Evolutionary conservation across 2,888 invertebrate genomes (phyloP).

Genomic region (Drosophila monieri): DNA sequence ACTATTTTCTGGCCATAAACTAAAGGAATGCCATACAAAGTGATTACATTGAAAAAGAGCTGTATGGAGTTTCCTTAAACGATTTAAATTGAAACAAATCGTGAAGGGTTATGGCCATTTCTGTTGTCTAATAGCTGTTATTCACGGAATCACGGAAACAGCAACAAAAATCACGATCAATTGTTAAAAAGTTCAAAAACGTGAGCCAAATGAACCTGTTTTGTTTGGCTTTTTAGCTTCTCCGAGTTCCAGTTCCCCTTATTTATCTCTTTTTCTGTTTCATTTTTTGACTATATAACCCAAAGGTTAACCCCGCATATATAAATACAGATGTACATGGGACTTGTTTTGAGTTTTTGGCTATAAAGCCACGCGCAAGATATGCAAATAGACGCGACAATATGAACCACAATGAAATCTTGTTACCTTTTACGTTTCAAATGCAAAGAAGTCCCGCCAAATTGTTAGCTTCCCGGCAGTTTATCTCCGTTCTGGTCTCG

Average conservation of each 20-base stretch:
- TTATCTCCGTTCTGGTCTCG: conserved; percentile 34
- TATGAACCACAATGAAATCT: conserved; percentile 42
- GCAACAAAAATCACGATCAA: conserved; percentile 22
- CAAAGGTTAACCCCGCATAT: conserved; percentile 17
- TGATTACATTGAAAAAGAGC: background rate
- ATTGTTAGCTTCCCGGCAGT: conserved; percentile 13
- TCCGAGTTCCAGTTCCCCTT: background rate
- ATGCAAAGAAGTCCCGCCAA: conserved; percentile 57
- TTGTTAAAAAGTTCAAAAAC: conserved; percentile 34
- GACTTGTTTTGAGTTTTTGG: background rate
- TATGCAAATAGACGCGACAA: conserved; percentile 48
- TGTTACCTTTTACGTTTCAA: conserved; percentile 54
- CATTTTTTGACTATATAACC: conserved; percentile 17
- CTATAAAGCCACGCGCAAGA: conserved; percentile 43
- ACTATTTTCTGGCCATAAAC: no score
- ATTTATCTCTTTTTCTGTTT: conserved; percentile 2
- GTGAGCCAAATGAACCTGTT: conserved; percentile 55
- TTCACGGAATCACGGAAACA: conserved; percentile 7
- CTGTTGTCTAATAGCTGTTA: background rate
- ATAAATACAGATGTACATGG: background rate
- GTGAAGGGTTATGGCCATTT: background rate
- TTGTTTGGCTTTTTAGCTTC: background rate
- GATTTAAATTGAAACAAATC: background rate
- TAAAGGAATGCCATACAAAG: background rate
- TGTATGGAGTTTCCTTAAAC: background rate